Conservation (phyloP, 2,797 vertebrate species). For the Phalanger gymnotis region DNA sequence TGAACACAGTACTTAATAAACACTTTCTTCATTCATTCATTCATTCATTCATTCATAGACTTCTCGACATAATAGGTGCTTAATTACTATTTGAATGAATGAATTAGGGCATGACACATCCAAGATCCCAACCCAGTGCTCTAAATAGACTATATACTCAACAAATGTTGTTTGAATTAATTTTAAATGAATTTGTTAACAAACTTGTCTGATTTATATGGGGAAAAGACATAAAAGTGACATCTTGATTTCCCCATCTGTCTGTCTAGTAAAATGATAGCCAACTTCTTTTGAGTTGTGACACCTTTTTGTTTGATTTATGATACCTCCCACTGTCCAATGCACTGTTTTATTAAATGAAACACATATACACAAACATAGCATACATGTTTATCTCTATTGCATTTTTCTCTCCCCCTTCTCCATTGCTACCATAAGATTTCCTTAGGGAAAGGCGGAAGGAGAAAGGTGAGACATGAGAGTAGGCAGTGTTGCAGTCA, state of each 20-base stretch:
- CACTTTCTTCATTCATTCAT: neutral
- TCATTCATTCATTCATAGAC: neutral
- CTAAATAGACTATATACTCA: neutral
- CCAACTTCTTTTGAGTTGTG: neutral
- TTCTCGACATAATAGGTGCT: neutral
- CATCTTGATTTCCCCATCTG: neutral
- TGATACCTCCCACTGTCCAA: neutral
- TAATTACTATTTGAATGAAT: neutral
- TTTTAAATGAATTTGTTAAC: neutral
- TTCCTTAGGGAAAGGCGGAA: neutral
- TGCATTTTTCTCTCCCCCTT: neutral
- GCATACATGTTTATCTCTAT: neutral
- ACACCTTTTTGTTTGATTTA: neutral
- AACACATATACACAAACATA: neutral
- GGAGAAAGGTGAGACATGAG: neutral
- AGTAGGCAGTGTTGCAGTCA: neutral
- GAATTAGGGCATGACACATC: neutral
- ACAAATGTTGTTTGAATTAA: neutral
- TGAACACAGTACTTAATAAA: neutral
- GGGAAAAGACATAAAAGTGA: neutral
- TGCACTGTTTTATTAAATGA: neutral
- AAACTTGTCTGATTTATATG: neutral
- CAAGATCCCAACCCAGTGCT: neutral
- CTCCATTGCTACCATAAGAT: no score
- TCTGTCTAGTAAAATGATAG: neutral